Evolutionary conservation across 1,140 invertebrate species (phyloP).

Genomic region (Drosophila miranda): DNA sequence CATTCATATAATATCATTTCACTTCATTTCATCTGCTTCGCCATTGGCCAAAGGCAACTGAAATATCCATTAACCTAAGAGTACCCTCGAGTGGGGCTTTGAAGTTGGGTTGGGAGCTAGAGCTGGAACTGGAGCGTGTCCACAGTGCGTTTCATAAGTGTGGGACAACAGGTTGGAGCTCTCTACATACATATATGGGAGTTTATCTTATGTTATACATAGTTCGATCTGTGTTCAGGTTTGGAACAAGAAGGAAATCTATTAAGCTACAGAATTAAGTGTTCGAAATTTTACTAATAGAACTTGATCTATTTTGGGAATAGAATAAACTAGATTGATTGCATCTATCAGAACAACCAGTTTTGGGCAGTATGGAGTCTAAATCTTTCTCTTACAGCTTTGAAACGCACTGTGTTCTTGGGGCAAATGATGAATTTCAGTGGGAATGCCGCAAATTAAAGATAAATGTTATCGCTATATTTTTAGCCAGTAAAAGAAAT

Average conservation of each 20-base stretch:
- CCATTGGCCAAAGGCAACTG: constrained; percentile 19
- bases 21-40: constrained; percentile 35
- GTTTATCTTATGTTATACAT: neutral
- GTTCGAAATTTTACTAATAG: neutral
- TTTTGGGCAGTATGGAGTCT: neutral
- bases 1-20: constrained; percentile 13
- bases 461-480: constrained; percentile 25
- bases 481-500: constrained; percentile 14
- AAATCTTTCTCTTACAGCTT: neutral
- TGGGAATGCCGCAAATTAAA: constrained; percentile 31
- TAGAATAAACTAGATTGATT: too few species aligned
- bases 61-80: constrained; percentile 26
- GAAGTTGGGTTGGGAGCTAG: constrained; percentile 14
- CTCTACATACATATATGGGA: neutral
- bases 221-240: too few species aligned
- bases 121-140: constrained; percentile 10
- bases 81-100: constrained; percentile 4
- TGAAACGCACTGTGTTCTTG: constrained; percentile 12
- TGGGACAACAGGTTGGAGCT: constrained; percentile 12
- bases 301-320: neutral
- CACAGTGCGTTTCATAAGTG: constrained; percentile 29
- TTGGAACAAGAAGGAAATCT: neutral
- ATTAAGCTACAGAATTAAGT: constrained; percentile 8
- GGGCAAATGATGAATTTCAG: constrained; percentile 28
- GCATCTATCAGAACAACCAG: neutral